Base-by-base conservation (phyloP, 2,797 vertebrate species). In the Heliangelus exortis region DNA sequence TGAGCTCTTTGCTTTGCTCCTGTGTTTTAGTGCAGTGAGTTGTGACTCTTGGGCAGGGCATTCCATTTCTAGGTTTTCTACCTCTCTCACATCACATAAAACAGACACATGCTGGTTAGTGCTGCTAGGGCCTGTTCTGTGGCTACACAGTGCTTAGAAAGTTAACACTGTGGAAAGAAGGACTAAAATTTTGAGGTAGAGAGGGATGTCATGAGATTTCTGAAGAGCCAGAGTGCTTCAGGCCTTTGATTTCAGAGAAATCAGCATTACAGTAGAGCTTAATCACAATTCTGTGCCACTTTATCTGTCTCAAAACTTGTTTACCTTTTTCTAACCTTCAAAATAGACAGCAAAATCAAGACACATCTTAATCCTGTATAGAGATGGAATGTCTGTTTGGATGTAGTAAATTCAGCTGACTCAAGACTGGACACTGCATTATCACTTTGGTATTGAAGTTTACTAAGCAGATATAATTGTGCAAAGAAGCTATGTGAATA, bases 1-100 rank as follows among this genome's bases (percentile, higher is more conserved):
- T 99, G 96, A 92, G 96, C 67, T 50, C 6, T 33, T 39, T 71
- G 80, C 51, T 92, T 19, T 39, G 20, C 21, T 66, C 18, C 39
- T 88, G 9, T 22, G 0, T 36, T 29, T 61, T 10, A 75, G 18
- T 51, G 21, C 41, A 91, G 54, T 23, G 62, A 59, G 29, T 36
- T 92, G 50, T 68, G 54, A 6, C 45, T 89, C 50, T 53, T 58
- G 78, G 81, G 55, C 39, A 84, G 73, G 54, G 45, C 28, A 1
- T 29, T 7, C 4, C 16, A 19, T 43, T 91, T 85, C 55, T 68
- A 65, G 14, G 19, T 63, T 89, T 85, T 59, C 59, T 82, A 1
- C 31, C 61, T 43, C 55, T 57, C n/a, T 45, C 39, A 33, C 4
- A 29, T 11, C 16, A 15, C 79, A 72, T 82, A n/a, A 73, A 66